Percentiles rank a stretch among this genome's conserved stretches.
These are phyloP conservation scores for Python bivittatus DNA, from an alignment of 2,113 vertebrate genomes.

Conservation along the genomic window DNA sequence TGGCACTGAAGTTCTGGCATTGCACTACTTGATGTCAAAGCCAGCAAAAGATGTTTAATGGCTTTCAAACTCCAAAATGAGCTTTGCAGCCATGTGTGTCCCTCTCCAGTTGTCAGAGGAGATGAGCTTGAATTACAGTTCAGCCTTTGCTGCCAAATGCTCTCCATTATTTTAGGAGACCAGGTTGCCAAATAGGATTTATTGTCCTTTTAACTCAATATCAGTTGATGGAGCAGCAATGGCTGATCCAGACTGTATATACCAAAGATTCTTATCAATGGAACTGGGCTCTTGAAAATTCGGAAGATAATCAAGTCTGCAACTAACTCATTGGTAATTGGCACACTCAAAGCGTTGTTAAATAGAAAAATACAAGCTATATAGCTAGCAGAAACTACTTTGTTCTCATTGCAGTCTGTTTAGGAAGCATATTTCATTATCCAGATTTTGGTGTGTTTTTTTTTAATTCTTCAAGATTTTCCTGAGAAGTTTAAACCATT, in stretches of 20 bases:
- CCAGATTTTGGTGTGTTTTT: conserved; percentile 41
- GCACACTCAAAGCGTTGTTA: conserved; percentile 60
- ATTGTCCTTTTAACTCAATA: conserved; percentile 74
- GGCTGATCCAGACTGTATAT: conserved; percentile 72
- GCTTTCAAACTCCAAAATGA: conserved; percentile 76
- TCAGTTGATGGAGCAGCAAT: conserved; percentile 67
- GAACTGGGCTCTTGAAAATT: conserved; percentile 78
- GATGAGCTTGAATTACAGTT: conserved; percentile 80
- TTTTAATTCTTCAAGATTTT: conserved; percentile 16
- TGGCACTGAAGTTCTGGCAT: conserved; percentile 73
- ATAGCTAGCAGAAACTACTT: conserved; percentile 39
- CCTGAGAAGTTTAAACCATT: conserved; percentile 50
- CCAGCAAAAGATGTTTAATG: conserved; percentile 78
- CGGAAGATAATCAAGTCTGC: conserved; percentile 81
- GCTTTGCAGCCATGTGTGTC: conserved; percentile 75
- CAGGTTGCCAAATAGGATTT: conserved; percentile 74
- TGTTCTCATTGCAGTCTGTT: conserved; percentile 39
- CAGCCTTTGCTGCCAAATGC: conserved; percentile 72
- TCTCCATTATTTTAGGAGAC: conserved; percentile 70
- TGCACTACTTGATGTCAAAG: conserved; percentile 57
- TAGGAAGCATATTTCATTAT: conserved; percentile 42
- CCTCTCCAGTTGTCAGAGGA: conserved; percentile 77
- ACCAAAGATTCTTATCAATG: conserved; percentile 80
- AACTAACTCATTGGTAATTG: conserved; percentile 76
- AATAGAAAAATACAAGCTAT: conserved; percentile 53